These are phyloP conservation scores for Aegotheles bennettii DNA, from an alignment of 2,113 vertebrate genomes.

Conservation along the genomic window DNA sequence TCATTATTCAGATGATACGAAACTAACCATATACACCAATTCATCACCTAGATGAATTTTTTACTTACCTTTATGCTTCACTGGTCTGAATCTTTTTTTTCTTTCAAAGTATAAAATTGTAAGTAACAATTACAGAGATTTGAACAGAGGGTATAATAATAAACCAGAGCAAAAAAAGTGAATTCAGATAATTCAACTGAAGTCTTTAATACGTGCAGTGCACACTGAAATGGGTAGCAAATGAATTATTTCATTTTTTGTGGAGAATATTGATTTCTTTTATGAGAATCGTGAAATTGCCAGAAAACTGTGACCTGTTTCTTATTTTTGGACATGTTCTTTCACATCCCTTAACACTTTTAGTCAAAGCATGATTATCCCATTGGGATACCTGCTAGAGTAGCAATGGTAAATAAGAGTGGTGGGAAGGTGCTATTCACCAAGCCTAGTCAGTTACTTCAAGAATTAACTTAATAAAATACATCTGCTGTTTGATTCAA, in stretches of 20 bases:
- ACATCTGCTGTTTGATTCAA: background rate
- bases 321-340: background rate
- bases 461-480: background rate
- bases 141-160: conserved; percentile 54
- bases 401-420: background rate
- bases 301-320: conserved; percentile 11
- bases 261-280: conserved; percentile 39
- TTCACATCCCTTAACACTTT: background rate
- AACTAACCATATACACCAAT: conserved; percentile 40
- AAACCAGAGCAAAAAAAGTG: conserved; percentile 43
- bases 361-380: background rate
- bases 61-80: conserved; percentile 57
- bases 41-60: conserved; percentile 49
- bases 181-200: conserved; percentile 37
- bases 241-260: conserved; percentile 8
- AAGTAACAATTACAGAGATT: conserved; percentile 58
- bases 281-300: conserved; percentile 35
- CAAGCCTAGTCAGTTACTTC: background rate
- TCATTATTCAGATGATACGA: conserved; percentile 57
- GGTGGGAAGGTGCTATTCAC: background rate
- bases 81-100: conserved; percentile 44
- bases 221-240: conserved; percentile 28
- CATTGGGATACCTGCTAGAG: background rate
- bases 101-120: conserved; percentile 71
- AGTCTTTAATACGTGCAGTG: conserved; percentile 33